Percentiles rank a stretch among this genome's conserved stretches.
These are phyloP conservation scores for Sialia sialis DNA, from an alignment of 2,113 vertebrate species.

Conservation along the genomic window DNA sequence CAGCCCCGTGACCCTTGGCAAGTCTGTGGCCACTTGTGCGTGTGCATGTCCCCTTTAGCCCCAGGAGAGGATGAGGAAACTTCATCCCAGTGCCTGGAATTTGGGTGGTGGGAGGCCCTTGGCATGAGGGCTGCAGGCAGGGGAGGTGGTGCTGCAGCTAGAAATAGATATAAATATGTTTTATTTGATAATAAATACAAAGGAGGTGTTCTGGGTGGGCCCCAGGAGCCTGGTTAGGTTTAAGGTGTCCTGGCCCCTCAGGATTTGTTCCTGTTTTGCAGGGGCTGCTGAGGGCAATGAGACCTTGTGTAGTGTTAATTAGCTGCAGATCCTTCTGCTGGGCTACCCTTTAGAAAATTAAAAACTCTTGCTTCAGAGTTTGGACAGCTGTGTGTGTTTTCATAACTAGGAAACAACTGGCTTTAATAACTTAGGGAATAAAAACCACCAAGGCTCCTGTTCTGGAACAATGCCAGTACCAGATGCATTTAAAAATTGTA, in stretches of 20 bases:
- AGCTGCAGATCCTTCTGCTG: background rate
- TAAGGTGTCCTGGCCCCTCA: background rate
- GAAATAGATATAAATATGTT: background rate
- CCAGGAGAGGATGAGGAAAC: background rate
- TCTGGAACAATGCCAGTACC: background rate
- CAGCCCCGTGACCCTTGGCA: background rate
- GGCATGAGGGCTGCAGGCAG: background rate
- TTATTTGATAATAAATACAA: background rate
- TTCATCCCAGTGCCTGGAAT: background rate
- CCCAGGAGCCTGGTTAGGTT: background rate
- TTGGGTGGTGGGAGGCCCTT: background rate
- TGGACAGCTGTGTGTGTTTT: background rate
- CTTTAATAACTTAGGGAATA: background rate
- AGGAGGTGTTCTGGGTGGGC: background rate
- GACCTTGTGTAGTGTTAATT: fast-evolving
- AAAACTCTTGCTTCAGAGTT: background rate
- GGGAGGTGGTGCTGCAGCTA: background rate
- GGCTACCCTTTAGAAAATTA: background rate
- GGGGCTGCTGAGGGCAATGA: background rate
- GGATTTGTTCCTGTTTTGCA: background rate
- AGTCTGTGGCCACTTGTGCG: background rate
- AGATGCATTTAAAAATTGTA: background rate
- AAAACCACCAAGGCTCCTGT: background rate
- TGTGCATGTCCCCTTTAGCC: fast-evolving
- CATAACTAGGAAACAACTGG: background rate